Conservation (phyloP, 1,140 invertebrate genomes). For the Leucophenga varia region DNA sequence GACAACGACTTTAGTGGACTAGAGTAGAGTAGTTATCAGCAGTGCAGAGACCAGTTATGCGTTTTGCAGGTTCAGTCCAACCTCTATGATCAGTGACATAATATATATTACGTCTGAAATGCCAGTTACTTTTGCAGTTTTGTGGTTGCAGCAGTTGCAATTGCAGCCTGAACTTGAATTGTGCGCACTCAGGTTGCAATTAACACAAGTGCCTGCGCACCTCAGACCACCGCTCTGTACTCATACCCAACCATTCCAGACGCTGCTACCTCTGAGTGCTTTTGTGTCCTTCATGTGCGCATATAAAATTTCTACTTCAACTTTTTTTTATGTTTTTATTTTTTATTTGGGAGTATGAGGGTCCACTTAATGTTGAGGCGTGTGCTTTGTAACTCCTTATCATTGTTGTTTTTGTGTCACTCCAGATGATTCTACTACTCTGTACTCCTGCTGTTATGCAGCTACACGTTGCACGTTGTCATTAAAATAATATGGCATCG, state of each 20-base stretch:
- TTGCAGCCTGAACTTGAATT: neutral
- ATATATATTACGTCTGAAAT: too few relatives aligned
- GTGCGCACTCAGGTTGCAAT: conserved; percentile 37
- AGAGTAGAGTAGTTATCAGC: too few relatives aligned
- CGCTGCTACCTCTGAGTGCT: neutral
- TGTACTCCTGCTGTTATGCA: too few relatives aligned
- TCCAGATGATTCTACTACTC: too few relatives aligned
- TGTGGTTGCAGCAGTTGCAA: conserved; percentile 16
- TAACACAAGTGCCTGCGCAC: conserved; percentile 35
- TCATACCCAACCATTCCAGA: too few relatives aligned
- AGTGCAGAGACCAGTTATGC: neutral
- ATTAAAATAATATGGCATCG: conserved; percentile 54
- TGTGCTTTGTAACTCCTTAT: conserved; percentile 10
- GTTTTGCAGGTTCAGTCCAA: conserved; percentile 14
- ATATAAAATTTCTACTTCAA: too few relatives aligned
- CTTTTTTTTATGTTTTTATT: conserved; percentile 30
- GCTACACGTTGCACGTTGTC: conserved; percentile 39
- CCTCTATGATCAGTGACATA: too few relatives aligned
- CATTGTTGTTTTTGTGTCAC: conserved; percentile 27
- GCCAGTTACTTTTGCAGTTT: conserved; percentile 30
- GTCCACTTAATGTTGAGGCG: conserved; percentile 15
- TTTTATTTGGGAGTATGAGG: conserved; percentile 28
- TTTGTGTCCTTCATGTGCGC: neutral
- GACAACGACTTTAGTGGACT: too few relatives aligned
- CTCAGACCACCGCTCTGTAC: neutral